Conservation (phyloP, 1,140 invertebrate species). For the Drosophila teissieri region DNA sequence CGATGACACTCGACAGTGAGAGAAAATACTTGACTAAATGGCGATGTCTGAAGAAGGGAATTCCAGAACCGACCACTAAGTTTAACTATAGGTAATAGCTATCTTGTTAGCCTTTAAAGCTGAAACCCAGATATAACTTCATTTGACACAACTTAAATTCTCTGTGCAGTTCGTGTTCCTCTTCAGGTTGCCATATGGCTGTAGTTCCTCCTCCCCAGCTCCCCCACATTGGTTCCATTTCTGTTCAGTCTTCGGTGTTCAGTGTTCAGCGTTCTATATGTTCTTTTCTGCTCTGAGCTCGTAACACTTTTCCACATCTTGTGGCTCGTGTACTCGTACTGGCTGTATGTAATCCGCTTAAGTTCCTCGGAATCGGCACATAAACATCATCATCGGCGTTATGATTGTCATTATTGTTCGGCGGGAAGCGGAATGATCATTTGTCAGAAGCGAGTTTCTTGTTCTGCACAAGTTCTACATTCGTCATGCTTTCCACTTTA, state of each 20-base stretch:
- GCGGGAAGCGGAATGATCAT: conserved; percentile 21
- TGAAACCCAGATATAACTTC: background rate
- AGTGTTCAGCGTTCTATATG: conserved; percentile 16
- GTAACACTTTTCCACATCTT: conserved; percentile 71
- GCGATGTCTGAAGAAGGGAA: too few relatives aligned
- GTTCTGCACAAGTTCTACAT: conserved; percentile 51
- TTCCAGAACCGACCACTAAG: too few relatives aligned
- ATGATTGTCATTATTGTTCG: conserved; percentile 44
- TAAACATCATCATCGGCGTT: conserved; percentile 57
- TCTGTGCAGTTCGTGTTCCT: conserved; percentile 11
- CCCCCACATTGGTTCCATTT: conserved; percentile 28
- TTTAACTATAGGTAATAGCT: too few relatives aligned
- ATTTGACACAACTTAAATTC: background rate
- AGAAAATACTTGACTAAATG: background rate
- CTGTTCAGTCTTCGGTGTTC: conserved; percentile 10
- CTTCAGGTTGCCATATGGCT: conserved; percentile 48
- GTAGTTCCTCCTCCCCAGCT: conserved; percentile 28
- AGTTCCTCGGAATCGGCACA: conserved; percentile 77
- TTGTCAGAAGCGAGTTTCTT: conserved; percentile 26
- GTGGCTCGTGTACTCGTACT: conserved; percentile 28
- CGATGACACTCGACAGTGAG: conserved; percentile 5
- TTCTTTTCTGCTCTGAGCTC: conserved; percentile 48
- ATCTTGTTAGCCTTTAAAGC: background rate
- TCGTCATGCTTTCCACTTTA: conserved; percentile 76
- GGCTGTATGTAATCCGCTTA: conserved; percentile 70